Evolutionary conservation across 2,888 invertebrate genomes (phyloP).

Genomic region (Drosophila mimetica): DNA sequence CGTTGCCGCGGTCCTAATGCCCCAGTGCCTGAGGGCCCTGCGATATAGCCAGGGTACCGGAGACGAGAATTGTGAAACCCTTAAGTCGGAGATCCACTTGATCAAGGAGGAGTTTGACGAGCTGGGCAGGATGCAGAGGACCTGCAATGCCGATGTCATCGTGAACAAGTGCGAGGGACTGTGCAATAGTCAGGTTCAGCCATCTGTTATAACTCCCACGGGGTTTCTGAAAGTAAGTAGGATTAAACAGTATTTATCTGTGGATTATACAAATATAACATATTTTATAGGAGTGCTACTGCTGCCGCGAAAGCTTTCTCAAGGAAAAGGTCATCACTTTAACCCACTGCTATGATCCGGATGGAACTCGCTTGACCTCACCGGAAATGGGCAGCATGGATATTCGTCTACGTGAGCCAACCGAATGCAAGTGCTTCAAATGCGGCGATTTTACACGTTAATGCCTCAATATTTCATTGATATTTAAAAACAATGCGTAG

Average conservation of each 20-base stretch:
- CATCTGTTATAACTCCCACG: constrained; percentile 93
- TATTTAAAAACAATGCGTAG: constrained; percentile 1
- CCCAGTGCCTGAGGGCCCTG: constrained; percentile 59
- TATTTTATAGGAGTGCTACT: constrained; percentile 91
- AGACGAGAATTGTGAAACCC: constrained; percentile 93
- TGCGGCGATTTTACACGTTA: constrained; percentile 93
- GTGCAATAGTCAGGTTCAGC: constrained; percentile 96
- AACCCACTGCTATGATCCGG: constrained; percentile 94
- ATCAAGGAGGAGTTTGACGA: constrained; percentile 97
- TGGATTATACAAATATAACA: neutral
- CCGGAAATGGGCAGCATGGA: constrained; percentile 91
- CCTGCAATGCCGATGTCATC: constrained; percentile 94
- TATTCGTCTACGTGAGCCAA: constrained; percentile 93
- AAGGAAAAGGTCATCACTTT: constrained; percentile 92
- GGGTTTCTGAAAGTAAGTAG: constrained; percentile 90
- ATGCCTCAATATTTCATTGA: constrained; percentile 1
- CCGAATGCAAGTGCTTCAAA: constrained; percentile 95
- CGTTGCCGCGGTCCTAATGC: constrained; percentile 57
- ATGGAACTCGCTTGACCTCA: constrained; percentile 90
- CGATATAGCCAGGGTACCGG: constrained; percentile 81
- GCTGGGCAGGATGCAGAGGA: constrained; percentile 91
- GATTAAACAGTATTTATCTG: fast-evolving
- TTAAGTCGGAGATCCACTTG: constrained; percentile 93
- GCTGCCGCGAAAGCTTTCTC: constrained; percentile 94
- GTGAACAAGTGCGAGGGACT: constrained; percentile 97